phyloP scores from a whole-genome alignment of 2,888 invertebrate species.

The Cosmorhoe ocellata region DNA sequence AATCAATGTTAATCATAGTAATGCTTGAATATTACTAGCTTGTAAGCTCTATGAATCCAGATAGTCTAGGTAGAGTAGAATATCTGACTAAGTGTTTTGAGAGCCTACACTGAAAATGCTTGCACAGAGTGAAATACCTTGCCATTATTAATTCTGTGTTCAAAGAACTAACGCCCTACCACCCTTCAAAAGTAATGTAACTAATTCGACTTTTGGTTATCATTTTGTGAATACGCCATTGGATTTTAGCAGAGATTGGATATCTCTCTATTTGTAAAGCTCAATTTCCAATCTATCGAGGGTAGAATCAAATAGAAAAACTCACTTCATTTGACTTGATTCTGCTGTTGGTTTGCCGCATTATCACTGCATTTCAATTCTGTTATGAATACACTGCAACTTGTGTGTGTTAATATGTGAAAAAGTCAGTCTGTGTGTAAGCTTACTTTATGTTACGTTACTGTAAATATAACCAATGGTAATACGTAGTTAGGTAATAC shows the following conservation, averaged over 20 bases:
- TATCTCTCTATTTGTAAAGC: conserved; percentile 17
- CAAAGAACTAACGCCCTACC: conserved; percentile 1
- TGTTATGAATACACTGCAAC: too few relatives aligned
- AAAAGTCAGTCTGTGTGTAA: too few relatives aligned
- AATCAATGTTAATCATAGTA: too few relatives aligned
- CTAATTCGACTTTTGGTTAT: conserved; percentile 28
- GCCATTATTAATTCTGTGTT: neutral
- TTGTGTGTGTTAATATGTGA: too few relatives aligned
- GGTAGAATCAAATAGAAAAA: conserved; percentile 20
- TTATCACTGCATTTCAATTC: too few relatives aligned
- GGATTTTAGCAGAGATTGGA: conserved; percentile 21
- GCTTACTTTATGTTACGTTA: too few relatives aligned
- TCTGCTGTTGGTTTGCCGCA: conserved; percentile 11
- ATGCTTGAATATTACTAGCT: too few relatives aligned
- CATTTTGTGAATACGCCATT: conserved; percentile 16
- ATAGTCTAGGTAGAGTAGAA: too few relatives aligned
- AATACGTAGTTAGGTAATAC: too few relatives aligned
- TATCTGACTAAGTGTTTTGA: too few relatives aligned
- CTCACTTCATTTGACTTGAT: conserved; percentile 12
- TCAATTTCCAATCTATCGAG: conserved; percentile 19
- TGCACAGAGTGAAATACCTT: neutral
- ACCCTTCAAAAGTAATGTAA: conserved; percentile 11
- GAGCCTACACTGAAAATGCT: neutral
- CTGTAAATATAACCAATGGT: too few relatives aligned
- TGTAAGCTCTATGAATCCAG: too few relatives aligned